phyloP scores from a whole-genome alignment of 2,113 vertebrate species.

The Bucco capensis region DNA sequence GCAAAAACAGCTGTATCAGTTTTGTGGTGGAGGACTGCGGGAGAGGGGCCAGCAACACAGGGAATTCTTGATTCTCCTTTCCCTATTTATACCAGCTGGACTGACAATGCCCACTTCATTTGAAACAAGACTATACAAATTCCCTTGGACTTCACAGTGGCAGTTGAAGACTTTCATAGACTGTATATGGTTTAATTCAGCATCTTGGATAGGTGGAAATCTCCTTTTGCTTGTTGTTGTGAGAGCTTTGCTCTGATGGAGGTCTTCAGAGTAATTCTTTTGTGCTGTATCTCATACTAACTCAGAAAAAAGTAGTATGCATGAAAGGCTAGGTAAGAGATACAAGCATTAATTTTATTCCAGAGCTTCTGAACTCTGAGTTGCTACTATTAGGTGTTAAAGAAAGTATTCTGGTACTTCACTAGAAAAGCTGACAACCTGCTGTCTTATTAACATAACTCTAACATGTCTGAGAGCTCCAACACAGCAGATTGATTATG shows the following conservation, averaged over 20 bases:
- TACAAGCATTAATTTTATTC: slow-evolving; percentile 27
- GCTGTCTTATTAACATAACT: slow-evolving; percentile 61
- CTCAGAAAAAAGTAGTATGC: neutral
- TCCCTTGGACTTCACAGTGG: neutral
- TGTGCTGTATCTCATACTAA: neutral
- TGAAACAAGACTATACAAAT: neutral
- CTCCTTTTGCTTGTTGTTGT: neutral
- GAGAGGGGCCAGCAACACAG: neutral
- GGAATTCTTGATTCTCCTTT: neutral
- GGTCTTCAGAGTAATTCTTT: neutral
- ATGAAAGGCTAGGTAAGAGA: slow-evolving; percentile 8
- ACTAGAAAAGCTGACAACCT: slow-evolving; percentile 45
- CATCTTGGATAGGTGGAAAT: neutral
- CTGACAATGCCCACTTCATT: neutral
- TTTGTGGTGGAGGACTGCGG: neutral
- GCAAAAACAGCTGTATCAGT: neutral
- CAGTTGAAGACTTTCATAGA: neutral
- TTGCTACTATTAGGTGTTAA: slow-evolving; percentile 19
- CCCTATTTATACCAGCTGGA: neutral
- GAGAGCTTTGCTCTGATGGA: neutral
- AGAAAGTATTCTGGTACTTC: slow-evolving; percentile 11
- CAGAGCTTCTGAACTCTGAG: neutral
- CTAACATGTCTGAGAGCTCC: slow-evolving; percentile 40
- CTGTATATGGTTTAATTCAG: neutral
- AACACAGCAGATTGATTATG: slow-evolving; percentile 60